Conservation (phyloP, 1,140 invertebrate species). For the Atta cephalotes region DNA sequence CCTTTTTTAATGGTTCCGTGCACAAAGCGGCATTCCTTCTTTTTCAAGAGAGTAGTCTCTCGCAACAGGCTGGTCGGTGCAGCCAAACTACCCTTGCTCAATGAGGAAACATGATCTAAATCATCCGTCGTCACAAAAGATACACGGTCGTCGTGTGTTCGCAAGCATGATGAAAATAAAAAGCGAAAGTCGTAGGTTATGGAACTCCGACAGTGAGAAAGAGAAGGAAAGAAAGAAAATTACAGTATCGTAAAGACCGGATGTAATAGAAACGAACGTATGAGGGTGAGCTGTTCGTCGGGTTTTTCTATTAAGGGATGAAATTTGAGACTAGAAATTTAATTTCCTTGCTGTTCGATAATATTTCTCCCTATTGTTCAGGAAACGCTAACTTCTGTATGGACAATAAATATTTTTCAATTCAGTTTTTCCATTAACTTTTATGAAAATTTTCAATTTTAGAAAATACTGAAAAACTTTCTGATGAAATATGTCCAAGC, state of each 20-base stretch:
- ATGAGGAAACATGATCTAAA: constrained; percentile 46
- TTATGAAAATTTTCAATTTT: background rate
- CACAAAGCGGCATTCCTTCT: constrained; percentile 32
- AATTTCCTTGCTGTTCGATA: constrained; percentile 46
- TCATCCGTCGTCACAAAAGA: constrained; percentile 53
- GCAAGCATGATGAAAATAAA: constrained; percentile 58
- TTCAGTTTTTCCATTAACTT: background rate
- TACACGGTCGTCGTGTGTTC: background rate
- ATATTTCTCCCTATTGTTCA: background rate
- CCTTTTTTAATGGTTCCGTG: constrained; percentile 45
- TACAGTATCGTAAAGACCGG: constrained; percentile 57
- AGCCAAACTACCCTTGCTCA: constrained; percentile 4
- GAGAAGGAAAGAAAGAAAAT: background rate
- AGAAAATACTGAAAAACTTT: background rate
- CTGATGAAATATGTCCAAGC: background rate
- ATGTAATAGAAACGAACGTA: constrained; percentile 57
- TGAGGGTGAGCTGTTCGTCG: background rate
- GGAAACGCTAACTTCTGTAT: background rate
- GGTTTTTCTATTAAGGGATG: constrained; percentile 54
- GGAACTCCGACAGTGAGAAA: background rate
- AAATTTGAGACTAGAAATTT: constrained; percentile 60
- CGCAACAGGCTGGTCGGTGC: background rate
- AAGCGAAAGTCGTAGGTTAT: constrained; percentile 62
- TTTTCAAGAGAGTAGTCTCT: constrained; percentile 6
- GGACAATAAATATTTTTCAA: background rate